Evolutionary conservation across 2,888 invertebrate species (phyloP), one percentile per base, ranked within the genome.

Genomic region (Nematopogon swammerdamellus): DNA sequence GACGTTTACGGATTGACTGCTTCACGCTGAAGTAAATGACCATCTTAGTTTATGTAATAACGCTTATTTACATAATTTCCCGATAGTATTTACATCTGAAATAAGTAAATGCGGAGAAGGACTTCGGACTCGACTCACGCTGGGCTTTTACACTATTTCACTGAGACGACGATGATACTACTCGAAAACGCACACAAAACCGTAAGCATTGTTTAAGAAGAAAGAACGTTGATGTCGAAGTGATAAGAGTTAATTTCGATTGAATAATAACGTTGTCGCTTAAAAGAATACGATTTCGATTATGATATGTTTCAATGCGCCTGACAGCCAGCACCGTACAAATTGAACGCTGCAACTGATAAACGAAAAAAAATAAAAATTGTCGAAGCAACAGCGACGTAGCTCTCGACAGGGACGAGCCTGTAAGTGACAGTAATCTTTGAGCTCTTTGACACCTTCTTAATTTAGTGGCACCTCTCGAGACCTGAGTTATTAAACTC

Each of bases 41-140:
- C 68, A 67, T 72, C 64, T 63, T 60, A 61, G 63, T 67, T 72
- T 72, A 76, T 73, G 70, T 71, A 73, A 74, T 76, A 75, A 70
- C 66, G 61, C 62, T 62, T 65, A 77, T 77, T 75, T 71, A 74
- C 76, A 76, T 76, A 75, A 68, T 72, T 70, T 70, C 68, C 67
- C 72, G 72, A 75, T 75, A 68, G 74, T 67, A 76, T 76, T 76
- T 74, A 71, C 74, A 76, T 75, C 68, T 67, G 60, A 68, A 69
- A 70, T 68, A 68, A 72, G 74, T 70, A 70, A 70, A 72, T 36
- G 36, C 36, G 14, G 36, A 25, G 25, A 25, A 36, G 8, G 36
- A 36, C 25, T 25, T 8, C 25, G 25, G 8, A 14, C 8, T 36
- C 36, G 36, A 36, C 11, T 36, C 36, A 14, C n/a, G 36, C 36